Evolutionary conservation across 2,113 vertebrate species (phyloP), one percentile per base, ranked within the genome.

Genomic region (Paramisgurnus dabryanus): DNA sequence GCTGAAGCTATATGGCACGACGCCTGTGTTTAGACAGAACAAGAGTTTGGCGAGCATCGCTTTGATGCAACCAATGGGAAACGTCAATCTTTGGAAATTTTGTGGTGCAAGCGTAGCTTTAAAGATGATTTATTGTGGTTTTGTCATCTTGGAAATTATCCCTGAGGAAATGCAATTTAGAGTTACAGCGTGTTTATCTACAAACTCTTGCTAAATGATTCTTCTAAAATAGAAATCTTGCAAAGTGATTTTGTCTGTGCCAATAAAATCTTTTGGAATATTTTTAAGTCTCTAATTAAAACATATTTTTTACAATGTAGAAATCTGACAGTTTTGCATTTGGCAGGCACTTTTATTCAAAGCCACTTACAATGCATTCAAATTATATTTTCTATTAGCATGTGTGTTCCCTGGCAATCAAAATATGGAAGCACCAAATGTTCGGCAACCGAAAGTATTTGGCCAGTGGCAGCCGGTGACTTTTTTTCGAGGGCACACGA

Each of bases 11-110:
- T 70, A 18, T 63, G 77, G 67, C 58, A 40, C 17, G 15, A n/a
- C 50, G 67, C 67, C 58, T 65, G 27, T 70, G 58, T 73, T 80
- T 76, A 63, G 45, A 76, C 58, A 76, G 58, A 76, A 57, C 15
- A 78, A 67, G 39, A 80, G 61, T 34, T 55, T 58, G 34, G 68
- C 49, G 43, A 34, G 40, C 4, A 10, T 6, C 15, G 34, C 67
- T 78, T 73, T 41, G 27, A 78, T 43, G 64, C 76, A 41, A 68
- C 12, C 7, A 1, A 22, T 64, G 43, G 9, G 60, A 18, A 17
- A 64, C 43, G 64, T 75, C 43, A 63, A 34, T 63, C 57, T 75
- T 34, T 34, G 17, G 2, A 27, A 55, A 55, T 5, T 1, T 4
- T 4, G 13, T 15, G 13, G 5, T 7, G 55, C 17, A 18, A 57